Evolutionary conservation across 2,113 vertebrate species (phyloP).

Genomic region (Eptesicus fuscus): DNA sequence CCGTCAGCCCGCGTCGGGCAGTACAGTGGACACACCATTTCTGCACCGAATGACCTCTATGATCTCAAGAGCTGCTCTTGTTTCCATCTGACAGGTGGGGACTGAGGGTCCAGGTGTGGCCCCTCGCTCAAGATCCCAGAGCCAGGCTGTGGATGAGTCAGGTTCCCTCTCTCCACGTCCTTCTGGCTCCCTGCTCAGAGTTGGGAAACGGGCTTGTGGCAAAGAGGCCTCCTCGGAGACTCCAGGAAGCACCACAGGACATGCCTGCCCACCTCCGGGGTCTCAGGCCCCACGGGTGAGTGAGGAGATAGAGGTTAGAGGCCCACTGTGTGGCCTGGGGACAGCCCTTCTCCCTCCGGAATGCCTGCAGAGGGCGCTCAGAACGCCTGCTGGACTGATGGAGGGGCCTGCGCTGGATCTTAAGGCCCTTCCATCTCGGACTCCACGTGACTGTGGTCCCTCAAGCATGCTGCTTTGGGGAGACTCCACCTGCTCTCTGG

Average conservation of each 20-base stretch:
- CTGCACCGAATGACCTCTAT: background rate
- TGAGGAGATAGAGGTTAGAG: background rate
- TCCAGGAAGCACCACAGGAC: background rate
- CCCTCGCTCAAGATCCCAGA: background rate
- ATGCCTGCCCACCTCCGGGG: fast-evolving
- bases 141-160: background rate
- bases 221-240: background rate
- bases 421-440: fast-evolving
- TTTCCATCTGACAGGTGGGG: background rate
- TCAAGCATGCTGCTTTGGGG: too few relatives aligned
- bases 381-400: background rate
- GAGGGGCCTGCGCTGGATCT: background rate
- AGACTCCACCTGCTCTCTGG: background rate
- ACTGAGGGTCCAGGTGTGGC: background rate
- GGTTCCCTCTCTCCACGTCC: background rate
- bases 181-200: background rate
- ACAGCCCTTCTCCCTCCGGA: background rate
- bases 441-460: background rate
- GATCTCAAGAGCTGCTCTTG: background rate
- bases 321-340: background rate
- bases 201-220: too few relatives aligned
- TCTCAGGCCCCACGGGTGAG: background rate
- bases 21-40: background rate
- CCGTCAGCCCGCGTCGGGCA: fast-evolving
- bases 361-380: background rate